Percentiles rank a stretch among this genome's conserved stretches.
These are phyloP conservation scores for Mastacembelus armatus DNA, from an alignment of 2,797 vertebrate genomes.

Conservation along the genomic window DNA sequence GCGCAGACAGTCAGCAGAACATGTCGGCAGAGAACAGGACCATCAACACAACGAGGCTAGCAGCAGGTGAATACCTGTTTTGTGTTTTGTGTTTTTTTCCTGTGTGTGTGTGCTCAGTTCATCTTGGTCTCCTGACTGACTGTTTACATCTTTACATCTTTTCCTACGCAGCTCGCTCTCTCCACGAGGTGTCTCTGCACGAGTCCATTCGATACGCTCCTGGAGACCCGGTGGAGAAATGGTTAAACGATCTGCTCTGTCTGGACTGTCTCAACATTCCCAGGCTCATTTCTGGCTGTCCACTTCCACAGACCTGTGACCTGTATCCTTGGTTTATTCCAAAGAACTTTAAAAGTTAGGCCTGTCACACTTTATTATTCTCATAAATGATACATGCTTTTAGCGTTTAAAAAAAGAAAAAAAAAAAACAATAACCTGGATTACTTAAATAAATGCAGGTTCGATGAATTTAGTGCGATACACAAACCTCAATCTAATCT, in stretches of 20 bases:
- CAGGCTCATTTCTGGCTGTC: slow-evolving; percentile 94
- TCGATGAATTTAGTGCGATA: no score
- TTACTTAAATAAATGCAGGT: neutral
- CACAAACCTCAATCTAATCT: neutral
- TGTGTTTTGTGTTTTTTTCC: no score
- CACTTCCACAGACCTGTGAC: slow-evolving; percentile 92
- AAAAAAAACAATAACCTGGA: neutral
- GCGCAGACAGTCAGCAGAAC: slow-evolving; percentile 90
- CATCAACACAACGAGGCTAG: slow-evolving; percentile 86
- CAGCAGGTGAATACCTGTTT: slow-evolving; percentile 88
- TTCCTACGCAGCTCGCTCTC: slow-evolving; percentile 83
- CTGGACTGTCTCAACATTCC: slow-evolving; percentile 95
- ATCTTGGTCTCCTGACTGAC: neutral
- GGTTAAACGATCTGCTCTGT: slow-evolving; percentile 95
- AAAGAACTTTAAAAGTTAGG: neutral
- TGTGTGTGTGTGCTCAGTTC: no score
- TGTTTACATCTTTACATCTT: neutral
- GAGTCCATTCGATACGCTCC: slow-evolving; percentile 96
- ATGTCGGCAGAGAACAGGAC: slow-evolving; percentile 91
- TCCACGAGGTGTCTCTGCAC: slow-evolving; percentile 95
- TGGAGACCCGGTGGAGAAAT: slow-evolving; percentile 94
- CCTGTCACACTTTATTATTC: no score
- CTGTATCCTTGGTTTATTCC: slow-evolving; percentile 89
- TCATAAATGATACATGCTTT: neutral
- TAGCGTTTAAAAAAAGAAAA: neutral